Evolutionary conservation across 2,888 invertebrate genomes (phyloP).

Genomic region (Thecophora atra): DNA sequence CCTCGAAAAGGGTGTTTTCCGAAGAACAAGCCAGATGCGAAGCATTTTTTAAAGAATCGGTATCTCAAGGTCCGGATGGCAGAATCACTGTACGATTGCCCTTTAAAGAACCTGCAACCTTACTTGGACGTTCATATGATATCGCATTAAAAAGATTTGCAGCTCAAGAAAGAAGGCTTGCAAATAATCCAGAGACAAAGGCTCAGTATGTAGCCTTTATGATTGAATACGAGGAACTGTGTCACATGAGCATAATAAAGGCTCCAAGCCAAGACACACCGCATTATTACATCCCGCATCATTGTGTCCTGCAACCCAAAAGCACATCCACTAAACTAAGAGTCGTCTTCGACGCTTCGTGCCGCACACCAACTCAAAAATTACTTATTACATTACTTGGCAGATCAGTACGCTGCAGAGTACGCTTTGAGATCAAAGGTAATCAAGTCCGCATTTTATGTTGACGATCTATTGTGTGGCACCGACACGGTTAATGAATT

Average conservation of each 20-base stretch:
- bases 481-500: conserved; percentile 27
- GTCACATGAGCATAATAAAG: conserved; percentile 19
- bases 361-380: conserved; percentile 8
- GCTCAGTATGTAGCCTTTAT: conserved; percentile 12
- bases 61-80: too few relatives aligned
- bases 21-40: too few relatives aligned
- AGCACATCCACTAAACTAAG: neutral
- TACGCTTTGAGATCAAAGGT: conserved; percentile 36
- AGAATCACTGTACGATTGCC: conserved; percentile 5
- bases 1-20: too few relatives aligned
- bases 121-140: neutral
- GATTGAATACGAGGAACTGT: conserved; percentile 19
- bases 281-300: conserved; percentile 21
- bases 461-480: conserved; percentile 43
- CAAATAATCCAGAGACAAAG: neutral
- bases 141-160: conserved; percentile 5
- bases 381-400: conserved; percentile 35
- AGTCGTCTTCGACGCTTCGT: conserved; percentile 12
- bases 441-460: conserved; percentile 40
- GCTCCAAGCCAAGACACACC: neutral
- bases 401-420: conserved; percentile 35
- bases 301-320: conserved; percentile 6
- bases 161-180: neutral
- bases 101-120: neutral
- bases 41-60: too few relatives aligned